Evolutionary conservation across 1,140 invertebrate genomes (phyloP).

Genomic region (Musca vetustissima): DNA sequence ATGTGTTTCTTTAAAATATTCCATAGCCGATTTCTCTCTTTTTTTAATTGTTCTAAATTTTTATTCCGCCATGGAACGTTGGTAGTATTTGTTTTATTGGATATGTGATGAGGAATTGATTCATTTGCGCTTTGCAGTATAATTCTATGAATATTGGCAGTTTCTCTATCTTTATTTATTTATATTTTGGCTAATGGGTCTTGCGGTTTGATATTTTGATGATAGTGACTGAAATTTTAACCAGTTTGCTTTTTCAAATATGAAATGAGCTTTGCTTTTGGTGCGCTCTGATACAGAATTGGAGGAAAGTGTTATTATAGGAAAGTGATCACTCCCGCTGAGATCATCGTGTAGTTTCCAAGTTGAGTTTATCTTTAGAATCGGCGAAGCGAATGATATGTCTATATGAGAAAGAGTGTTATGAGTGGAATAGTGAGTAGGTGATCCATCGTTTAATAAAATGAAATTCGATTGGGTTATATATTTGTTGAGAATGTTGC

Average conservation of each 20-base stretch:
- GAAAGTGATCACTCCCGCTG: constrained; percentile 16
- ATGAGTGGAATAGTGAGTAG: constrained; percentile 25
- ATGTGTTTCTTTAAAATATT: neutral
- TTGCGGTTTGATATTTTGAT: neutral
- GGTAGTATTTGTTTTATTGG: neutral
- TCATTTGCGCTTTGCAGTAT: neutral
- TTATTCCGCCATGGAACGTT: constrained; percentile 14
- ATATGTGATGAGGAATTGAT: neutral
- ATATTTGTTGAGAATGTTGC: constrained; percentile 25
- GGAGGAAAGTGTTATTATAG: neutral
- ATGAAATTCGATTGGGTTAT: constrained; percentile 11
- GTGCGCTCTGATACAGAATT: neutral
- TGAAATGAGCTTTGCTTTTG: constrained; percentile 18
- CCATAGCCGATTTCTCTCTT: neutral
- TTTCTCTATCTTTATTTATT: constrained; percentile 10
- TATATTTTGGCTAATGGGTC: neutral
- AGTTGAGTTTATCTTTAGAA: neutral
- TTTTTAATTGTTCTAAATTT: neutral
- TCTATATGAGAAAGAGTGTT: constrained; percentile 20
- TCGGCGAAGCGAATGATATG: constrained; percentile 25
- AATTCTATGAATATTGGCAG: constrained; percentile 6
- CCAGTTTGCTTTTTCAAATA: constrained; percentile 17
- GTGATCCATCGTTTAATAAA: constrained; percentile 23
- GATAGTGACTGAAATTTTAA: constrained; percentile 1
- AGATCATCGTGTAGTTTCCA: constrained; percentile 6